A percentile compares a stretch with the other conserved stretches of the same genome.
Evolutionary conservation across 2,113 vertebrate species (phyloP).

Genomic region (Ceratotherium simum): DNA sequence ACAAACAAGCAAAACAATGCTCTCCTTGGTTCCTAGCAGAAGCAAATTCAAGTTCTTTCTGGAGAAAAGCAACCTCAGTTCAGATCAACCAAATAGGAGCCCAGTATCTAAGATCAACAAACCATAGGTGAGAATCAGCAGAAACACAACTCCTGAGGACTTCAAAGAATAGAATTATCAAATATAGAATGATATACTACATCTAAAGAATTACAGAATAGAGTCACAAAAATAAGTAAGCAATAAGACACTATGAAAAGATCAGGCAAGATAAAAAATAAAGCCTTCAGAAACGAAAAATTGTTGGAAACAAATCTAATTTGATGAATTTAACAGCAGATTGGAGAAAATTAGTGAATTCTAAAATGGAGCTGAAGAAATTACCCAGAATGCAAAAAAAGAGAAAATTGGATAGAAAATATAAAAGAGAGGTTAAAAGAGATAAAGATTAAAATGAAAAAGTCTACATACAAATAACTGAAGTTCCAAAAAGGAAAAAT

Average conservation of each 20-base stretch:
- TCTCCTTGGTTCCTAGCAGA: not conserved
- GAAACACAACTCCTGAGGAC: not conserved
- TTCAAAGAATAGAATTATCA: not conserved
- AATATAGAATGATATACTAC: not conserved
- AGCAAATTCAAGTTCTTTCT: slow-evolving; percentile 48
- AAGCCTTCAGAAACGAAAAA: slow-evolving; percentile 14
- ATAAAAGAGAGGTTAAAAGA: not conserved
- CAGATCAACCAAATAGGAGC: not conserved
- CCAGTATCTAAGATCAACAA: not conserved
- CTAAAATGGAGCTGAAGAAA: not conserved
- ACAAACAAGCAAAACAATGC: not conserved
- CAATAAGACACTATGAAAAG: not conserved
- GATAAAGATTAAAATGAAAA: not conserved
- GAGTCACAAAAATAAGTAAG: not conserved
- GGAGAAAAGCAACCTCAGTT: slow-evolving; percentile 16
- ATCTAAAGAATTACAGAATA: not conserved
- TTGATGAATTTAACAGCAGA: not conserved
- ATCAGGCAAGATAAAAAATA: not conserved
- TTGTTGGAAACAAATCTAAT: not conserved
- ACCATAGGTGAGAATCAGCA: not conserved
- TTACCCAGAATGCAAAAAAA: not conserved
- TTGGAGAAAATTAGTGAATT: slow-evolving; percentile 9
- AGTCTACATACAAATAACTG: not conserved
- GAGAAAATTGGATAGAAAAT: not conserved
- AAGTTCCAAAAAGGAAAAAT: not conserved